phyloP scores from a whole-genome alignment of 1,140 invertebrate genomes.

The Leucophenga varia region DNA sequence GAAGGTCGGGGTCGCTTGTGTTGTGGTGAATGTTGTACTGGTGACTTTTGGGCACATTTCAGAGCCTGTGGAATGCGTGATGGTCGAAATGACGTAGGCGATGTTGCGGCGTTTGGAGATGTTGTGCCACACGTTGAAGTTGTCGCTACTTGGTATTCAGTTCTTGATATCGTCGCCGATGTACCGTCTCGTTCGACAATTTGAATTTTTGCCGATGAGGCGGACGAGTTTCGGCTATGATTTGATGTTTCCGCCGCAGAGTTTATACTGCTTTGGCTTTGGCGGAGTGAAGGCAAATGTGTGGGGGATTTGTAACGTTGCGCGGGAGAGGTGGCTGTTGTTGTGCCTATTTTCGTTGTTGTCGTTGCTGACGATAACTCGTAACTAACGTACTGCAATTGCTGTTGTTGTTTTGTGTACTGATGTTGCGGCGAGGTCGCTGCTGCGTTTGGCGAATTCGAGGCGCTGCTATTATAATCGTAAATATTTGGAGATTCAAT shows the following conservation, averaged over 20 bases:
- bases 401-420: slow-evolving; percentile 1
- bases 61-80: slow-evolving; percentile 55
- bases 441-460: slow-evolving; percentile 15
- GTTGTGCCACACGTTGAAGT: slow-evolving; percentile 11
- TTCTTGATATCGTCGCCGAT: slow-evolving; percentile 7
- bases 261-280: slow-evolving; percentile 24
- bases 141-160: slow-evolving; percentile 17
- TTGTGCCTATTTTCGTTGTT: slow-evolving; percentile 26
- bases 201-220: slow-evolving; percentile 51
- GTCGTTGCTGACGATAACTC: slow-evolving; percentile 16
- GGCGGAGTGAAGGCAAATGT: slow-evolving; percentile 46
- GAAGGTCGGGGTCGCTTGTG: slow-evolving; percentile 44
- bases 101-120: slow-evolving; percentile 31
- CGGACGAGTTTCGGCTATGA: slow-evolving; percentile 50
- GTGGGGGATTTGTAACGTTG: slow-evolving; percentile 48
- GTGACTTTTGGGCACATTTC: slow-evolving; percentile 37
- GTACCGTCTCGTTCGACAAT: slow-evolving; percentile 37
- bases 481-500: slow-evolving; percentile 55
- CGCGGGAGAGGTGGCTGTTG: slow-evolving; percentile 18
- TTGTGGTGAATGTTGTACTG: slow-evolving; percentile 46
- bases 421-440: slow-evolving; percentile 2
- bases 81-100: slow-evolving; percentile 43
- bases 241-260: slow-evolving; percentile 28
- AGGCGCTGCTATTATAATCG: slow-evolving; percentile 41
- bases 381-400: slow-evolving; percentile 12